Conservation (phyloP, 2,797 vertebrate species). For the Pteropus rufus region DNA sequence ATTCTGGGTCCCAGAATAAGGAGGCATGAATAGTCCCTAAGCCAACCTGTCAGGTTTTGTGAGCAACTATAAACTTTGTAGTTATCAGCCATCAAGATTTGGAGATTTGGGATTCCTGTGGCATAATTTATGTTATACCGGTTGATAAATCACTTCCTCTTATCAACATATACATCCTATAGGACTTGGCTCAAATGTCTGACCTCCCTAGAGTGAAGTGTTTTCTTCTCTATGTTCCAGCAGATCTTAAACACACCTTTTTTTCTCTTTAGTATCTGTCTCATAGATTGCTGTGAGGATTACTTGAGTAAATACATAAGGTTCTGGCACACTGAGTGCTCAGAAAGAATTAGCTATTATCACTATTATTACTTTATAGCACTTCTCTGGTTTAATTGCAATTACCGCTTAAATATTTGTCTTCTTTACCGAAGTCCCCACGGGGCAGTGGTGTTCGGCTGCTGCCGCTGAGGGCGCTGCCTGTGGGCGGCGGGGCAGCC, state of each 20-base stretch:
- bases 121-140: not conserved
- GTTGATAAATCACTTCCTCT: not conserved
- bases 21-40: not conserved
- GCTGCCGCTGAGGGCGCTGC: not conserved
- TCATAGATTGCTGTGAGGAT: not conserved
- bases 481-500: not conserved
- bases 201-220: not conserved
- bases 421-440: not conserved
- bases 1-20: not conserved
- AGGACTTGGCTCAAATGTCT: not conserved
- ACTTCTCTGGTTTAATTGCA: not conserved
- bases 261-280: not conserved
- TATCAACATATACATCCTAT: not conserved
- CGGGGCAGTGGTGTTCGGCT: not conserved
- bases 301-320: not conserved
- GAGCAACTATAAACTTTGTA: not conserved
- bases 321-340: not conserved
- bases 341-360: not conserved
- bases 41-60: not conserved
- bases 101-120: not conserved
- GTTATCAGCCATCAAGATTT: not conserved
- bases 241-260: not conserved
- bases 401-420: not conserved
- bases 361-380: not conserved
- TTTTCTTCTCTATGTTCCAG: not conserved